Evolutionary conservation across 2,797 vertebrate species (phyloP).

Genomic region (Cynopterus sphinx): DNA sequence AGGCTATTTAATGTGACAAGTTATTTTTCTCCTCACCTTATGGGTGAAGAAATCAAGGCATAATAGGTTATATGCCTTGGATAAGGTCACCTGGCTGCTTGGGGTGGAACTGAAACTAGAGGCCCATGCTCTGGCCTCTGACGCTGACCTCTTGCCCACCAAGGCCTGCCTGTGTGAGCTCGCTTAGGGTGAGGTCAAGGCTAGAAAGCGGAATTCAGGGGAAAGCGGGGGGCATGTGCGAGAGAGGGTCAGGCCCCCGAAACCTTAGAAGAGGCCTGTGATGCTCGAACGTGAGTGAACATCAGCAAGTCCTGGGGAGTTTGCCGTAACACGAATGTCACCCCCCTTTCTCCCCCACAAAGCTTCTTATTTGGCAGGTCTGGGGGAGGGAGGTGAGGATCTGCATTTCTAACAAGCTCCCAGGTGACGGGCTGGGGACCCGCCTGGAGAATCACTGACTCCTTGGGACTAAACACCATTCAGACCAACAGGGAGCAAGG

Average conservation of each 20-base stretch:
- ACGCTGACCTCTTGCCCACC: background rate
- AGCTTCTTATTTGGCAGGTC: background rate
- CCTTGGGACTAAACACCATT: background rate
- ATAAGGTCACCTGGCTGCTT: background rate
- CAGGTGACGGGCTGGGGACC: background rate
- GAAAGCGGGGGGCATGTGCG: background rate
- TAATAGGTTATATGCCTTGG: background rate
- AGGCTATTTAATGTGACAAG: background rate
- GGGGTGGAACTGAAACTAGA: background rate
- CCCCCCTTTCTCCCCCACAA: background rate
- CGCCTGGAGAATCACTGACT: too few species aligned
- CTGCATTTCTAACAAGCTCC: background rate
- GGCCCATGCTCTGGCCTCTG: background rate
- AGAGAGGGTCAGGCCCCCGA: background rate
- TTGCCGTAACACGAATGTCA: rapidly evolving
- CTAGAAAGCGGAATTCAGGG: background rate
- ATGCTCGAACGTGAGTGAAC: background rate
- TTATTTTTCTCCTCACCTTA: background rate
- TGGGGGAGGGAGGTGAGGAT: background rate
- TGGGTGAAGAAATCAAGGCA: background rate
- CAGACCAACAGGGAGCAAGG: rapidly evolving
- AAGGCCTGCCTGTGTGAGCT: background rate
- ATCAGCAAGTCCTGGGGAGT: too few species aligned
- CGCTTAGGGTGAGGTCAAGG: background rate
- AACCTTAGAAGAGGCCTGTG: background rate